Base-by-base conservation (phyloP, 2,888 invertebrate species). In the Choristoneura rosaceana region DNA sequence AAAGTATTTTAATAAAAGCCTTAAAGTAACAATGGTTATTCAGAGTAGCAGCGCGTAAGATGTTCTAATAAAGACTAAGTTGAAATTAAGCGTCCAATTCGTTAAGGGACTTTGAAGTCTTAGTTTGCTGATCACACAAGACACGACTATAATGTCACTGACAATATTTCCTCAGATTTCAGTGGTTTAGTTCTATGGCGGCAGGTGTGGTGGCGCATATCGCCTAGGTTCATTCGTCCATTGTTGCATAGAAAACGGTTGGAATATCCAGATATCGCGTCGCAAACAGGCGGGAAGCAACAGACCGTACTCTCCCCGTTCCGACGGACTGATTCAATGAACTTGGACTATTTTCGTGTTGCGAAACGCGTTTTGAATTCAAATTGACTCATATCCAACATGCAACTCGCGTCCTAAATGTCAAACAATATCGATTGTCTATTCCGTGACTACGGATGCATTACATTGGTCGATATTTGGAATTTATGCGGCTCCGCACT, bases 191-290 rank as follows among this genome's bases (percentile, higher is more conserved):
- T 55, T 25, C 12, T 25, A 10, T 25, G 55, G 55, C 25, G 25
- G 0, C 25, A 0, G 25, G 25, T 25, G 25, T 25, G 9, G 17
- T 52, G 15, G 15, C 17, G 2, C 9, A 15, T 55, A 25, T 12
- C 55, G 12, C 17, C 4, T 5, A 50, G 45, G 73, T 74, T 76
- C 77, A 79, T 80, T 77, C 82, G 78, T 80, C 79, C 79, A 84
- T 84, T 84, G 50, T 70, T 5, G 4, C 34, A 47, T 64, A 65
- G 59, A 45, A 50, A 50, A 50, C 17, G 33, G 52, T 52, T 12
- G 60, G 33, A 33, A 50, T 47, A 82, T 81, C 74, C 75, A 80
- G 81, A 84, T 83, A 84, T 85, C 84, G 82, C 78, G 82, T 78
- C 75, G 9, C 17, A 52, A 52, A 78, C 78, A 74, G 75, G 74